Base-by-base conservation (phyloP, 2,888 invertebrate species). In the Schizotus pectinicornis region DNA sequence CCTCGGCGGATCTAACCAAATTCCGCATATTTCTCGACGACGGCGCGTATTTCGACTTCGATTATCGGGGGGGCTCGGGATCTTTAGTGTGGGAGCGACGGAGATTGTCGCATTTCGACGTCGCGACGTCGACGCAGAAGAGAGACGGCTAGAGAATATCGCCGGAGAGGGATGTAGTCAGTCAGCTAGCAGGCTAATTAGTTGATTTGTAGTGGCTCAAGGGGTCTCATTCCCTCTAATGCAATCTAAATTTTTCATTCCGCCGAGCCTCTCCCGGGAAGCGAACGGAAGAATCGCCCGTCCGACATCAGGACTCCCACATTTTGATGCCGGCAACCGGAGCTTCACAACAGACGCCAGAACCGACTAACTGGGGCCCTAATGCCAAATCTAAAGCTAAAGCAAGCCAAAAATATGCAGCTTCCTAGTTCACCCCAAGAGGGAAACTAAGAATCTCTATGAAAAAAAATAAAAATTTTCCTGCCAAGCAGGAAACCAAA, bases 241-340 rank as follows among this genome's bases (percentile, higher is more conserved):
- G 80, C 79, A 81, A 81, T 81, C 79, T 80, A 80, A 81, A 81
- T 81, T 81, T 79, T 80, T 80, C 79, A 79, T 79, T 78, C 74
- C 74, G 67, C 64, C 66, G 68, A 68, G 67, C 71, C 74, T 71
- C 73, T 70, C 71, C 61, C 69, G 70, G 74, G 72, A 74, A 74
- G 72, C 61, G 56, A 69, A 64, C 69, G 72, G 73, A 77, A 77
- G 77, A 76, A 76, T 74, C 70, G 69, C 64, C 68, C 59, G 62
- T 51, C 56, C 62, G 33, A 43, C 42, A 38, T 13, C 39, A 43
- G 32, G 31, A 30, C 43, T 32, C 41, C 31, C 7, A 58, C 48
- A 43, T 42, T 53, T 43, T 36, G 43, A 50, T 59, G 22, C 5
- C 22, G 22, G 22, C 22, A 22, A 22, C 22, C 22, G 22, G 22